Evolutionary conservation across 1,140 invertebrate species (phyloP), one percentile per base, ranked within the genome.

Genomic region (Anadara kagoshimensis): DNA sequence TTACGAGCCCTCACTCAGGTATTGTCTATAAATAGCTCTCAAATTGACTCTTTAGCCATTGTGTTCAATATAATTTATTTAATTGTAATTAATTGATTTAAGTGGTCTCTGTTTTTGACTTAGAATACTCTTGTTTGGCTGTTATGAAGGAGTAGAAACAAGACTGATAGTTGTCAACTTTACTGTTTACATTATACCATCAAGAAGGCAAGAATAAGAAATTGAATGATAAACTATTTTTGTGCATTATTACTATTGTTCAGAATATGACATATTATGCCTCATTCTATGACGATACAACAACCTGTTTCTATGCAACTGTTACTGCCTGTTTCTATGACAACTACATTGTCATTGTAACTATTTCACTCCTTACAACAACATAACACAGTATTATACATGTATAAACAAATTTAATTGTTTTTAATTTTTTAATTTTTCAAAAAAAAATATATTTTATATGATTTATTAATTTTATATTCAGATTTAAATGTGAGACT

Each of bases 401-500:
- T 36, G 29, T 2, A 2, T 7, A 36, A 36, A 36, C 2, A 36
- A 36, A 36, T 36, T 36, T 36, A 36, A 36, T 36, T 36, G n/a
- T 49, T 49, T 49, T n/a, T 49, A 49, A 49, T 49, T 1, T 4
- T 18, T n/a, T 49, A 2, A 4, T 18, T n/a, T 49, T n/a, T 18
- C n/a, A 49, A 10, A 16, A 10, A 10, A 47, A 47, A 47, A 47
- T 47, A 47, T 20, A 54, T 7, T 12, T n/a, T n/a, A 54, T 26
- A 14, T 47, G 7, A 12, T 45, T 57, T 74, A 14, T 10, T 12
- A 0, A 62, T n/a, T 43, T 44, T 26, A 1, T 64, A 73, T 69
- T 11, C 65, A 87, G 85, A 58, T 87, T 87, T 80, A 68, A 78
- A 20, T 87, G 85, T 77, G 80, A 85, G 66, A 78, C 73, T 8